phyloP scores from a whole-genome alignment of 1,140 invertebrate species.

The Anastatus disparis region DNA sequence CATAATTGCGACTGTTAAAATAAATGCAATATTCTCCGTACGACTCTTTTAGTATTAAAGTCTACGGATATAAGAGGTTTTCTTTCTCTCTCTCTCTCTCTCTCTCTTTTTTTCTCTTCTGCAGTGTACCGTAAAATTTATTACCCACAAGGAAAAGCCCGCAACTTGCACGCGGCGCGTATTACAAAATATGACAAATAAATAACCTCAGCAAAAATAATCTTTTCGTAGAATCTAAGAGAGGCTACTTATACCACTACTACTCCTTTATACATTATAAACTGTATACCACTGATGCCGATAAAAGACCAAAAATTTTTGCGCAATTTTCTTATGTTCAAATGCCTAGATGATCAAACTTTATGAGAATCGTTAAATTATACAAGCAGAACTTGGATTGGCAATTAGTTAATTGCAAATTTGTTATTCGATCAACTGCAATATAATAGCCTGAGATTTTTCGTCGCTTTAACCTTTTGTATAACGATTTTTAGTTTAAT shows the following conservation, averaged over 20 bases:
- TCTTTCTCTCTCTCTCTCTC: too few species aligned
- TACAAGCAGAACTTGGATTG: background rate
- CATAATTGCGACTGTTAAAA: constrained; percentile 42
- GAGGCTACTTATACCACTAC: background rate
- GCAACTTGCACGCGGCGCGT: background rate
- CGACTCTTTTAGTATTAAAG: constrained; percentile 41
- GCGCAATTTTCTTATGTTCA: too few species aligned
- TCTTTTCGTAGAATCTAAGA: constrained; percentile 33
- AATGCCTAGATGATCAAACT: background rate
- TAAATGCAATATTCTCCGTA: constrained; percentile 38
- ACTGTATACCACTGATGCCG: background rate
- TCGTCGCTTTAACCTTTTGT: too few species aligned
- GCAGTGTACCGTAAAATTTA: constrained; percentile 35
- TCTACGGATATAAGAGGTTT: constrained; percentile 32
- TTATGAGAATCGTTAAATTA: constrained; percentile 25
- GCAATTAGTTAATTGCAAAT: constrained; percentile 21
- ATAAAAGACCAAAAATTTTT: constrained; percentile 24
- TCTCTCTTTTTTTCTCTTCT: too few species aligned
- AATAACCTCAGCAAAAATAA: constrained; percentile 35
- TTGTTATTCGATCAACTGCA: constrained; percentile 5
- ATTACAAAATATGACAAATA: constrained; percentile 43
- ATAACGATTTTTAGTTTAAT: too few species aligned
- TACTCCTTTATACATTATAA: background rate
- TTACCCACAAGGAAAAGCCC: constrained; percentile 10
- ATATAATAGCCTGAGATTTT: too few species aligned